Evolutionary conservation across 2,113 vertebrate genomes (phyloP).

Genomic region (rat (Rattus norvegicus)): DNA sequence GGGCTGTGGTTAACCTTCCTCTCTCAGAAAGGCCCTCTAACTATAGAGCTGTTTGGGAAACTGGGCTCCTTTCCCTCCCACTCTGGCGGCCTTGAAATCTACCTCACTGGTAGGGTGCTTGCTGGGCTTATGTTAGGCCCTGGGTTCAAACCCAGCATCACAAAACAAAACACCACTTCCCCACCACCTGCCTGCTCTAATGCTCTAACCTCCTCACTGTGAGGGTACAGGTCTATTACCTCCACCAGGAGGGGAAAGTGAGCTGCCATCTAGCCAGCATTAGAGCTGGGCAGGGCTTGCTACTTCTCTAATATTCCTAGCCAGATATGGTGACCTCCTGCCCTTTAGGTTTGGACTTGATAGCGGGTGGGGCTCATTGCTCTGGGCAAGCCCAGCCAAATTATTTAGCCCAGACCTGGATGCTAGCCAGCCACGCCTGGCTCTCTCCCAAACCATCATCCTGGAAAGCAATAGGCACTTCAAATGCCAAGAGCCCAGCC

Average conservation of each 20-base stretch:
- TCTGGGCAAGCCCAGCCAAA: constrained; percentile 61
- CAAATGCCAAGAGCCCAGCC: constrained; percentile 54
- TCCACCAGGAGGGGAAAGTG: not conserved
- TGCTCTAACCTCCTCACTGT: not conserved
- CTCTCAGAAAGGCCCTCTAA: not conserved
- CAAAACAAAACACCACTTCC: not conserved
- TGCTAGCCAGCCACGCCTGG: constrained; percentile 68
- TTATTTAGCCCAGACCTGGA: constrained; percentile 66
- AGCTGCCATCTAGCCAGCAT: not conserved
- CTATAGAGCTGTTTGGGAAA: not conserved
- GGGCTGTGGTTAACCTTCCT: not conserved
- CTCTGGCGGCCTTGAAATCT: not conserved
- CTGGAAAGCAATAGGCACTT: constrained; percentile 75
- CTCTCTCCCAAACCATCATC: constrained; percentile 75
- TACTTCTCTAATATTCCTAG: not conserved
- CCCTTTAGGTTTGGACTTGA: constrained; percentile 47
- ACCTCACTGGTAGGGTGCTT: not conserved
- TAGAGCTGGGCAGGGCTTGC: not conserved
- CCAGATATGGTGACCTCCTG: constrained; percentile 7
- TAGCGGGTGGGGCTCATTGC: not conserved
- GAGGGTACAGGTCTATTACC: not conserved
- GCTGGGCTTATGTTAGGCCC: not conserved
- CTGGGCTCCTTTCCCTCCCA: not conserved
- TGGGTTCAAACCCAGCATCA: not conserved
- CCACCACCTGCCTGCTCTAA: not conserved